Percentiles rank a stretch among this genome's conserved stretches.
phyloP scores from a whole-genome alignment of 1,140 invertebrate species.

The Lysiphlebus fabarum region DNA sequence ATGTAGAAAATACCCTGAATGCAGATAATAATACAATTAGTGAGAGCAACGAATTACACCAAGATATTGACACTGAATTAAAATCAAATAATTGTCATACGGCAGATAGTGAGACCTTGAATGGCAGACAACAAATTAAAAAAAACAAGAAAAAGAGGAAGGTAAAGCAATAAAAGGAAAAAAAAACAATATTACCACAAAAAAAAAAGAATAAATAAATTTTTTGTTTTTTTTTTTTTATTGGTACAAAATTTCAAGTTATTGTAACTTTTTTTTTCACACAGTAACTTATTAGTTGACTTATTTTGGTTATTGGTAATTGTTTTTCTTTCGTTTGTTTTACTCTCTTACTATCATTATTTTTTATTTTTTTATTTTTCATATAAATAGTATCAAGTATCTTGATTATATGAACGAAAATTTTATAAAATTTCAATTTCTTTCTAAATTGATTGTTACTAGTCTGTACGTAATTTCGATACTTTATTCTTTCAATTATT shows the following conservation, averaged over 20 bases:
- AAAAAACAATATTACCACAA: slow-evolving; percentile 13
- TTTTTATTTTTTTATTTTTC: slow-evolving; percentile 5
- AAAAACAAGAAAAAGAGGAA: slow-evolving; percentile 51
- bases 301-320: background rate
- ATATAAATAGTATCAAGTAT: background rate
- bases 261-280: too few relatives aligned
- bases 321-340: background rate
- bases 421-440: background rate
- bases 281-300: background rate
- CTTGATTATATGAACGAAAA: background rate
- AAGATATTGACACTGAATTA: slow-evolving; percentile 44
- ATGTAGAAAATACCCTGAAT: slow-evolving; percentile 46
- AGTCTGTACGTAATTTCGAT: too few relatives aligned
- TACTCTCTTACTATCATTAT: slow-evolving; percentile 4
- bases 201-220: slow-evolving; percentile 2
- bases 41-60: slow-evolving; percentile 36
- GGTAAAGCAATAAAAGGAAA: slow-evolving; percentile 40
- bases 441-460: too few relatives aligned
- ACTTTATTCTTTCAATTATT: too few relatives aligned
- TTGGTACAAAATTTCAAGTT: too few relatives aligned
- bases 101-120: slow-evolving; percentile 42
- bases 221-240: slow-evolving; percentile 1
- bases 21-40: slow-evolving; percentile 41
- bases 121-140: slow-evolving; percentile 43
- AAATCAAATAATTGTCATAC: slow-evolving; percentile 44